These are phyloP conservation scores for Anguilla marmorata DNA, from an alignment of 2,797 vertebrate species.

Conservation along the genomic window DNA sequence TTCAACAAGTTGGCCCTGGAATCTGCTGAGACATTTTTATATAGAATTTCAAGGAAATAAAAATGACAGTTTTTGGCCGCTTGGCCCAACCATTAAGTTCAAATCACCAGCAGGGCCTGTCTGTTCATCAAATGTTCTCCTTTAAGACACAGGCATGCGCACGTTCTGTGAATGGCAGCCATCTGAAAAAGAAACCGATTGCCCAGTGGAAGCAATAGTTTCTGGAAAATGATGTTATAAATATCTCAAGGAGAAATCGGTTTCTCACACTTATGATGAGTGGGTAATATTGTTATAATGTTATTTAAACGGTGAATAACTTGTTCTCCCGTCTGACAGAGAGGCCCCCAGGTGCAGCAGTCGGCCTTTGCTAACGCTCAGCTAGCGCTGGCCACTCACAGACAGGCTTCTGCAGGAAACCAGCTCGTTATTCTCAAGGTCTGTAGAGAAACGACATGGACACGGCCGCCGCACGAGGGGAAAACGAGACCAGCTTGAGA, in stretches of 20 bases:
- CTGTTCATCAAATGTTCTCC: constrained; percentile 43
- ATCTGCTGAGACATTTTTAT: constrained; percentile 61
- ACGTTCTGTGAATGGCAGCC: neutral
- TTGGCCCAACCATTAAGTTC: constrained; percentile 48
- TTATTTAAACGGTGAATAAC: neutral
- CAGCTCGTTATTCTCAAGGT: neutral
- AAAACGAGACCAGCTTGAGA: neutral
- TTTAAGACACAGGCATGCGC: neutral
- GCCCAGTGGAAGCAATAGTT: neutral
- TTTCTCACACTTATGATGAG: neutral
- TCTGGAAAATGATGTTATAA: neutral
- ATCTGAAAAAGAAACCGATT: neutral
- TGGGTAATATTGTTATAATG: neutral
- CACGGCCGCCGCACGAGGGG: neutral
- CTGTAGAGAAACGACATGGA: neutral
- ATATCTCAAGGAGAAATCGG: neutral
- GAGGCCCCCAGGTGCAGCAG: constrained; percentile 1
- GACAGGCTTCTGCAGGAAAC: neutral
- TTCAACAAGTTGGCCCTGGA: constrained; percentile 55
- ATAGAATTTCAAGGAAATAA: constrained; percentile 55
- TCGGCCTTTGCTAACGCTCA: neutral
- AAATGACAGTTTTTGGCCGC: constrained; percentile 42
- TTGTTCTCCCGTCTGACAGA: neutral
- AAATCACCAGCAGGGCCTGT: constrained; percentile 50
- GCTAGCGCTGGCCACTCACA: neutral